Percentiles rank a stretch among this genome's conserved stretches.
Conservation (phyloP, 2,797 vertebrate species). For the Pseudomugil gertrudae region DNA sequence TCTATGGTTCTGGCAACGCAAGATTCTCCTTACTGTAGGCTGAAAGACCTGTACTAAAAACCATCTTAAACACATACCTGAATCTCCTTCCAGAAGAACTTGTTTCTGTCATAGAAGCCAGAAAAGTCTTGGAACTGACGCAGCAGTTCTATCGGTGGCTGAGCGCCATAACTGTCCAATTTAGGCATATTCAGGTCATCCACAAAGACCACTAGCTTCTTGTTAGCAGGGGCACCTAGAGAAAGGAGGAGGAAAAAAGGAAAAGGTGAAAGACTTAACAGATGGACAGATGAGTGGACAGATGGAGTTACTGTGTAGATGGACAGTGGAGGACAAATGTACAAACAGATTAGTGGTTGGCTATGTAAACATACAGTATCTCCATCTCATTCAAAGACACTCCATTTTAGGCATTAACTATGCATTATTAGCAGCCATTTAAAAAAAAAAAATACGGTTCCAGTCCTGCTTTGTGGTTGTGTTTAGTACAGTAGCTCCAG, state of each 20-base stretch:
- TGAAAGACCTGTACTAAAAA: neutral
- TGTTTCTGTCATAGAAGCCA: constrained; percentile 87
- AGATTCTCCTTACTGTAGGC: neutral
- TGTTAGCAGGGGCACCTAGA: constrained; percentile 84
- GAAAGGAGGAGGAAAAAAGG: neutral
- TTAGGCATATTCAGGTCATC: constrained; percentile 90
- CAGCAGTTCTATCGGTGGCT: constrained; percentile 88
- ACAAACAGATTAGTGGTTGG: neutral
- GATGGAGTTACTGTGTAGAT: neutral
- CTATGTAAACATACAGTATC: neutral
- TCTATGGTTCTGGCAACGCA: neutral
- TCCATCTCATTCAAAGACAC: neutral
- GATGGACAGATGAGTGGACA: neutral
- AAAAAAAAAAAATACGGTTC: neutral
- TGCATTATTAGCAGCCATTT: neutral
- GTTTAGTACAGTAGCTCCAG: neutral
- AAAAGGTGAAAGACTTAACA: neutral
- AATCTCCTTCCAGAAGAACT: constrained; percentile 89
- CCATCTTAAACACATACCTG: constrained; percentile 71
- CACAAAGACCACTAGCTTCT: constrained; percentile 87
- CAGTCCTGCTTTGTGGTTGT: neutral
- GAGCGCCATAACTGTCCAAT: constrained; percentile 87
- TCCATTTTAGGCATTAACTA: neutral
- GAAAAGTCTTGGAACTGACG: constrained; percentile 89
- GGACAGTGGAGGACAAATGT: neutral